Evolutionary conservation across 2,888 invertebrate species (phyloP).

Genomic region (Eilema griseolum): DNA sequence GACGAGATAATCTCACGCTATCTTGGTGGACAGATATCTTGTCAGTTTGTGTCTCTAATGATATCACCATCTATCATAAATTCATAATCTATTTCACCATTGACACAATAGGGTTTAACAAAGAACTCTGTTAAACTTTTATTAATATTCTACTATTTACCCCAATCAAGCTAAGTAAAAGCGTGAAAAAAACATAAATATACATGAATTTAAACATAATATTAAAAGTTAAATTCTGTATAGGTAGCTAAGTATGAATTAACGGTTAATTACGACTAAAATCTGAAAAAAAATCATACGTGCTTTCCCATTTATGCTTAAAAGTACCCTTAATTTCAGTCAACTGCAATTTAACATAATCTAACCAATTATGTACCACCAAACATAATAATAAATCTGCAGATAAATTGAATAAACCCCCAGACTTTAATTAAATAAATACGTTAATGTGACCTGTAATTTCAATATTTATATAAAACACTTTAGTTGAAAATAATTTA

Average conservation of each 20-base stretch:
- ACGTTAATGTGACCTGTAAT: background rate
- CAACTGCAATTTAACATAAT: background rate
- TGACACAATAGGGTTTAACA: background rate
- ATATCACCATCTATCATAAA: background rate
- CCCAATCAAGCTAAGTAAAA: too few relatives aligned
- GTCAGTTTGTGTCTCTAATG: slow-evolving; percentile 1
- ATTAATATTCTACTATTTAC: background rate
- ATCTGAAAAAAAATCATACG: background rate
- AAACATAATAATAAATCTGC: background rate
- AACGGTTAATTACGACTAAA: background rate
- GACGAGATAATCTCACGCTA: background rate
- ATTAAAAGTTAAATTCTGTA: too few relatives aligned
- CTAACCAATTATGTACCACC: background rate
- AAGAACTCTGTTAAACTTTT: background rate
- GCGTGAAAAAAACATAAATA: too few relatives aligned
- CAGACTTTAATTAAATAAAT: background rate
- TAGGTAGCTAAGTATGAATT: too few relatives aligned
- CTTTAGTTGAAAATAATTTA: background rate
- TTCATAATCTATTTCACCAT: background rate
- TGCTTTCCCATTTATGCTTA: too few relatives aligned
- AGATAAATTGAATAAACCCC: background rate
- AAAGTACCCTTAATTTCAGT: too few relatives aligned
- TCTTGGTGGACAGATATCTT: background rate
- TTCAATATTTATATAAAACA: background rate
- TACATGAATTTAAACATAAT: too few relatives aligned